A percentile compares a stretch with the other conserved stretches of the same genome.
Conservation (phyloP, 92 coral and sea anemone species). For the Virgularia gustaviana region DNA sequence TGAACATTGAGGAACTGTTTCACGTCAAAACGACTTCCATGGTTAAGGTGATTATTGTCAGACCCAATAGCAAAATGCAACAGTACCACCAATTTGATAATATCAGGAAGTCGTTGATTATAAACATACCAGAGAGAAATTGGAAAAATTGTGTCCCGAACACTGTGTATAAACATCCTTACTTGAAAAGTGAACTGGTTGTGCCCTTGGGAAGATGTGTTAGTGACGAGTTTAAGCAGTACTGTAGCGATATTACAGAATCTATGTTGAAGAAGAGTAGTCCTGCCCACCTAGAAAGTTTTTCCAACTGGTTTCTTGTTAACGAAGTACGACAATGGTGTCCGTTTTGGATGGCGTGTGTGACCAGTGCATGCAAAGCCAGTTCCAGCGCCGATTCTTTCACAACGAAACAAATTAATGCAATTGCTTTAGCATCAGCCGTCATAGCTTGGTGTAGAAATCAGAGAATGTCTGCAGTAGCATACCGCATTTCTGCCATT, state of each 20-base stretch:
- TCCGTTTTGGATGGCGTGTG: constrained; percentile 36
- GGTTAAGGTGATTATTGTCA: constrained; percentile 16
- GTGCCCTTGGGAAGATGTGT: constrained; percentile 18
- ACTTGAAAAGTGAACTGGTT: constrained; percentile 9
- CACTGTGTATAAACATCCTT: constrained; percentile 11
- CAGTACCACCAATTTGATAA: neutral
- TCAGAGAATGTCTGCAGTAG: constrained; percentile 38
- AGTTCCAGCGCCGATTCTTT: neutral
- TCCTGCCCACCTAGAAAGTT: constrained; percentile 11
- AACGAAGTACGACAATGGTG: constrained; percentile 15
- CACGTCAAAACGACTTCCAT: neutral
- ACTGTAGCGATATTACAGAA: constrained; percentile 18
- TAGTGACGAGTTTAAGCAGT: constrained; percentile 19
- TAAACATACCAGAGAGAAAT: constrained; percentile 2
- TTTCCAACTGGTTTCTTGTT: constrained; percentile 16
- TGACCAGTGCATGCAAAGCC: constrained; percentile 18
- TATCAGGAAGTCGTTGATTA: constrained; percentile 15
- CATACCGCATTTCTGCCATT: constrained; percentile 28
- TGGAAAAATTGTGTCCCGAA: constrained; percentile 39
- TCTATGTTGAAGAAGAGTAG: constrained; percentile 19
- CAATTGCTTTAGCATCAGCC: constrained; percentile 27
- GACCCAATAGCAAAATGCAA: constrained; percentile 14
- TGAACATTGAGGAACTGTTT: constrained; percentile 24
- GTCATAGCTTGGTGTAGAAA: constrained; percentile 20
- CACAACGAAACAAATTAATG: neutral